Percentiles rank a stretch among this genome's conserved stretches.
phyloP scores from a whole-genome alignment of 2,888 invertebrate species.

The Tenodera sinensis region DNA sequence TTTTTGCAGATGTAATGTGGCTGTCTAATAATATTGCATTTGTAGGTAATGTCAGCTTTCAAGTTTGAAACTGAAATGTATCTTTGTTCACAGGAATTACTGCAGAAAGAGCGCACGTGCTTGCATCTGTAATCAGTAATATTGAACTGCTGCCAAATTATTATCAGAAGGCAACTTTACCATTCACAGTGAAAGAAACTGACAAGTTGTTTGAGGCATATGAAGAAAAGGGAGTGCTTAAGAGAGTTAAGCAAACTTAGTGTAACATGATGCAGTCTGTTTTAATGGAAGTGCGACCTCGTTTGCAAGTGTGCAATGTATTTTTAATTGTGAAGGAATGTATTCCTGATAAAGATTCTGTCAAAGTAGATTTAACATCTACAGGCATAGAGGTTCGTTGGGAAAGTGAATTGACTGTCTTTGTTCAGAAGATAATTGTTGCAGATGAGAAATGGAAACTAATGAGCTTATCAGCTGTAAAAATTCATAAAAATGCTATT shows the following conservation, averaged over 20 bases:
- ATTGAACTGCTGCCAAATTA: slow-evolving; percentile 77
- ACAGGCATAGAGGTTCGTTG: slow-evolving; percentile 16
- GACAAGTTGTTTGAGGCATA: slow-evolving; percentile 67
- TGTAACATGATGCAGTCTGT: slow-evolving; percentile 45
- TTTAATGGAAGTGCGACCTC: slow-evolving; percentile 58
- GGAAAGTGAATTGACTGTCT: background rate
- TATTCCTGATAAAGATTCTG: slow-evolving; percentile 46
- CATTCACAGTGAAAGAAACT: slow-evolving; percentile 74
- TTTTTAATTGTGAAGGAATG: slow-evolving; percentile 52
- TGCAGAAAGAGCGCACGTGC: slow-evolving; percentile 81
- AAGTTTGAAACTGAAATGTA: background rate
- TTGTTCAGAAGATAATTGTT: slow-evolving; percentile 30
- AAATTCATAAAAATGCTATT: slow-evolving; percentile 37
- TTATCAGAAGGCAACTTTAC: slow-evolving; percentile 77
- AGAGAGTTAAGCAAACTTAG: slow-evolving; percentile 35
- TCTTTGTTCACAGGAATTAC: slow-evolving; percentile 59
- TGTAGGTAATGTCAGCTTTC: background rate
- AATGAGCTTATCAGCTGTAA: slow-evolving; percentile 42
- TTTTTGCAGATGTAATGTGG: too few relatives aligned
- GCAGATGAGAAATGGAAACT: slow-evolving; percentile 36
- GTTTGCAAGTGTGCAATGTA: slow-evolving; percentile 58
- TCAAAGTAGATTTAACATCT: slow-evolving; percentile 29
- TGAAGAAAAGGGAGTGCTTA: slow-evolving; percentile 54
- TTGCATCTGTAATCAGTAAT: slow-evolving; percentile 87
- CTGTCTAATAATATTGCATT: background rate